Percentiles rank a stretch among this genome's conserved stretches.
Evolutionary conservation across 2,797 vertebrate species (phyloP).

Genomic region (Lacerta viridis): DNA sequence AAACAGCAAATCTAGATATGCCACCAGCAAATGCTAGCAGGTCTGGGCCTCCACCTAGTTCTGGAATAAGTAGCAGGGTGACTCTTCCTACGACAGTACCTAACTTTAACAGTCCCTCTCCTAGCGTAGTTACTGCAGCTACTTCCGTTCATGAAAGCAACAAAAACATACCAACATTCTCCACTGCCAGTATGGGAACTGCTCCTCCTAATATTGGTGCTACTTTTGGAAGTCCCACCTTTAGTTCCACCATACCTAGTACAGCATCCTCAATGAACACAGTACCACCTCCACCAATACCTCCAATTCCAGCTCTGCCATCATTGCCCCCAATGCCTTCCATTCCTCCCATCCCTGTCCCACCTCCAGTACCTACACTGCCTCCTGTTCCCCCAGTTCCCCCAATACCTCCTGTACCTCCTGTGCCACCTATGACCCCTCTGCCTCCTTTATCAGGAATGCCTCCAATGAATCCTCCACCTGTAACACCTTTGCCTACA

Average conservation of each 20-base stretch:
- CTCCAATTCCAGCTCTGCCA: slow-evolving; percentile 92
- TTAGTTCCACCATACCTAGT: slow-evolving; percentile 90
- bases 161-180: slow-evolving; percentile 90
- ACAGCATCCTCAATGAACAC: slow-evolving; percentile 91
- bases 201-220: slow-evolving; percentile 91
- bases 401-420: slow-evolving; percentile 90
- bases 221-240: slow-evolving; percentile 89
- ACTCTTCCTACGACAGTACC: slow-evolving; percentile 89
- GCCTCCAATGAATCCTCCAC: slow-evolving; percentile 96
- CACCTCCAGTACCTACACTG: slow-evolving; percentile 91
- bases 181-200: slow-evolving; percentile 87
- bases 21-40: slow-evolving; percentile 90
- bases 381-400: slow-evolving; percentile 92
- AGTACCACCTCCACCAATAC: slow-evolving; percentile 89
- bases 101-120: slow-evolving; percentile 89
- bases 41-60: slow-evolving; percentile 86
- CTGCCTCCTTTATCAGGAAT: slow-evolving; percentile 91
- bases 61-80: slow-evolving; percentile 88
- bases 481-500: slow-evolving; percentile 89
- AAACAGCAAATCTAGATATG: slow-evolving; percentile 90
- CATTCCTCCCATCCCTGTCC: slow-evolving; percentile 91
- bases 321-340: slow-evolving; percentile 93
- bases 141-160: slow-evolving; percentile 92
- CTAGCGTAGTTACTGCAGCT: slow-evolving; percentile 87
- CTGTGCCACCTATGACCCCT: slow-evolving; percentile 92